Evolutionary conservation across 2,888 invertebrate species (phyloP), one percentile per base, ranked within the genome.

Genomic region (Nematopogon swammerdamellus): DNA sequence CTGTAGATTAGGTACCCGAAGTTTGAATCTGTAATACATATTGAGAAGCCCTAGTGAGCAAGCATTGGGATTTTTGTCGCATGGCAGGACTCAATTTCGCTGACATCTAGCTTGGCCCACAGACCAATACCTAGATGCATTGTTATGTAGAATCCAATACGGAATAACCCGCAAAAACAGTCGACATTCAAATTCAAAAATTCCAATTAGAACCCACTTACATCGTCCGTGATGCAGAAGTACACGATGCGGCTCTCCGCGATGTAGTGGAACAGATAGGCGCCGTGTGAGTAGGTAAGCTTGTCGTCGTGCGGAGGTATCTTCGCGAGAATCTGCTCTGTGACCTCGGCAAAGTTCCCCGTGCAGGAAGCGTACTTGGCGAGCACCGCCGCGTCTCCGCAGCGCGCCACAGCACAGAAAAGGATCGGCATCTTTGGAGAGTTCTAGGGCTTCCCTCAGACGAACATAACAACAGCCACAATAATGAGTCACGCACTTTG

Each of bases 171-270:
- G 25, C 25, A n/a, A n/a, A n/a, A n/a, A n/a, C n/a, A n/a, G n/a
- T n/a, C n/a, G n/a, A n/a, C n/a, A n/a, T n/a, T n/a, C n/a, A n/a
- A n/a, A n/a, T n/a, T 36, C 11, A 36, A 36, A 14, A 14, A 36
- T 8, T 14, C 6, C 11, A 19, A 43, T 44, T 48, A 25, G 18
- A 48, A 51, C 65, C n/a, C n/a, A 83, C 88, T 84, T 80, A 92
- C 93, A 81, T 92, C 91, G 76, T 97, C 96, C 46, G 96, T 94
- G 53, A 97, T 96, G 66, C 96, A 97, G 82, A 97, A 88, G 68
- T 93, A 97, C 59, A 95, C 87, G 53, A 97, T 85, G 61, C 87
- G 83, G 64, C 92, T 88, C 68, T 95, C 95, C 58, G 87, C 86
- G 55, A 94, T 86, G 63, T 96, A 97, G 65, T 97, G 96, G 65